Conservation (phyloP, 2,113 vertebrate genomes). For the Egretta garzetta region DNA sequence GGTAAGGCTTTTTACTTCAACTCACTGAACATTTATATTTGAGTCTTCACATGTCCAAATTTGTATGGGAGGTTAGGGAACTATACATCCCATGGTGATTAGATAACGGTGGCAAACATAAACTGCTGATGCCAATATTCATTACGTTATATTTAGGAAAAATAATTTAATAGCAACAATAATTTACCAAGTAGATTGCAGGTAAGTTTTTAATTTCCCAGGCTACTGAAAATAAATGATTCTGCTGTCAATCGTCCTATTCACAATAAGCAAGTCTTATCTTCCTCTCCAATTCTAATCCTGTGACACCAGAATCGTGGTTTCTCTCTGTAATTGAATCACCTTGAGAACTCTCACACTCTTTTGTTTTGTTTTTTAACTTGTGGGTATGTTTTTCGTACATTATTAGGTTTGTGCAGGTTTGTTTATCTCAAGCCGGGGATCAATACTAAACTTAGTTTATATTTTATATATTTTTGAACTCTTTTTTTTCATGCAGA, state of each 20-base stretch:
- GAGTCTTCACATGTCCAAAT: background rate
- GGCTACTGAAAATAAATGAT: slow-evolving; percentile 43
- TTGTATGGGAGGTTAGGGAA: background rate
- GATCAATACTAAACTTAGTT: background rate
- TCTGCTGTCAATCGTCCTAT: slow-evolving; percentile 43
- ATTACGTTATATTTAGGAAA: slow-evolving; percentile 9
- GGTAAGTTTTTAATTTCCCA: slow-evolving; percentile 65
- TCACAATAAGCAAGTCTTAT: slow-evolving; percentile 4
- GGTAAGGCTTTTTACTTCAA: background rate
- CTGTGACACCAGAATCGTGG: background rate
- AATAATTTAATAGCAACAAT: slow-evolving; percentile 37
- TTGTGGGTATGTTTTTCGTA: background rate
- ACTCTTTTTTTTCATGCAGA: background rate
- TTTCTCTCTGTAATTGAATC: background rate
- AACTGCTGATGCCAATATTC: slow-evolving; percentile 46
- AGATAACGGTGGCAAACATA: background rate
- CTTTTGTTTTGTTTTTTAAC: background rate
- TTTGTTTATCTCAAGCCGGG: background rate
- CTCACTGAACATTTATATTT: background rate
- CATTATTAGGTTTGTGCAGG: background rate
- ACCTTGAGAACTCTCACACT: background rate
- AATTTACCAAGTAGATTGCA: slow-evolving; percentile 16
- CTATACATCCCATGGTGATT: background rate
- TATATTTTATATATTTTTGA: background rate
- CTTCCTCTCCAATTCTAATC: background rate